A percentile compares a stretch with the other conserved stretches of the same genome.
Conservation (phyloP, 2,113 vertebrate genomes). For the Phodopus roborovskii region DNA sequence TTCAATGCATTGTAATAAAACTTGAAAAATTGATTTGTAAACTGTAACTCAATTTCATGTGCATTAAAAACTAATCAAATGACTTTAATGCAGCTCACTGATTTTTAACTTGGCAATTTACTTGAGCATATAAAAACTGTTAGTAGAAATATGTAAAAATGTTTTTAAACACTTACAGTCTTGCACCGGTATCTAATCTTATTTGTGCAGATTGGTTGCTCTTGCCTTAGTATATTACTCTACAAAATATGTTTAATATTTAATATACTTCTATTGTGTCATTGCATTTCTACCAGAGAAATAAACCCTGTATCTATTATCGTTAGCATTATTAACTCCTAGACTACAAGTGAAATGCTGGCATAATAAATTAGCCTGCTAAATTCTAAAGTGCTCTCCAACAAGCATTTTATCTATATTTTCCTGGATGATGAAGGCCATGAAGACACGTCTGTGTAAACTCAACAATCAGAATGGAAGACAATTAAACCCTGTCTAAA, state of each 20-base stretch:
- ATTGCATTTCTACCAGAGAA: neutral
- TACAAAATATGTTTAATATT: conserved; percentile 54
- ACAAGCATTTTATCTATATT: neutral
- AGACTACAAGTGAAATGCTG: conserved; percentile 53
- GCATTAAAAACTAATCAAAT: conserved; percentile 71
- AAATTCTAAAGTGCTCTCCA: conserved; percentile 38
- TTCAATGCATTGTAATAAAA: conserved; percentile 70
- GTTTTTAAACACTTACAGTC: conserved; percentile 46
- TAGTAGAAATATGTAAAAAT: conserved; percentile 68
- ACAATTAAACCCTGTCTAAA: neutral
- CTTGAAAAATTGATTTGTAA: conserved; percentile 78
- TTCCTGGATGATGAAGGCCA: conserved; percentile 26
- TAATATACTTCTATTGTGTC: neutral
- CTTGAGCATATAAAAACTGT: conserved; percentile 58
- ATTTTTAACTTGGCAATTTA: conserved; percentile 76
- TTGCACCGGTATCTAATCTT: conserved; percentile 54
- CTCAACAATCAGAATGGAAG: conserved; percentile 35
- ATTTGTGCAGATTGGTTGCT: conserved; percentile 56
- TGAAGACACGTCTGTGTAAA: conserved; percentile 52
- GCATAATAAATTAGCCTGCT: conserved; percentile 29
- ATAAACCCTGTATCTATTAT: conserved; percentile 19
- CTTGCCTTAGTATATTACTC: conserved; percentile 40
- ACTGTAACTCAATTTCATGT: conserved; percentile 67
- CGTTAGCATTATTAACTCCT: conserved; percentile 38
- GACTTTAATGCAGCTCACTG: conserved; percentile 65